Conservation (phyloP, 2,888 invertebrate genomes). For the Sarcophaga rosellei region DNA sequence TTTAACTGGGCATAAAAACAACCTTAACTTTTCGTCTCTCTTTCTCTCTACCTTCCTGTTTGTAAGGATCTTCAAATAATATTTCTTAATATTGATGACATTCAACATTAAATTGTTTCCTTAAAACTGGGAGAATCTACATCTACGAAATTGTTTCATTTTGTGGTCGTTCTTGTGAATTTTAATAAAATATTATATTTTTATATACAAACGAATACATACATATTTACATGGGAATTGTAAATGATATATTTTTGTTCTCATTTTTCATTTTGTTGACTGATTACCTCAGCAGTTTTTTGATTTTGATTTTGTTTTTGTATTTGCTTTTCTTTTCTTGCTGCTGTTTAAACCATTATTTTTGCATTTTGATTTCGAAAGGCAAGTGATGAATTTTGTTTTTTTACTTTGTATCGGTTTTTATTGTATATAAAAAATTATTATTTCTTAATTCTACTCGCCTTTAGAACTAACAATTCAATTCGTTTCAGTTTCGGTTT, state of each 20-base stretch:
- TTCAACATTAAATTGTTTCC: constrained; percentile 21
- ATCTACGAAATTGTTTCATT: constrained; percentile 19
- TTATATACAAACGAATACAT: background rate
- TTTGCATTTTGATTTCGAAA: constrained; percentile 30
- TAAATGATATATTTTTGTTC: background rate
- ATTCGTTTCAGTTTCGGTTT: constrained; percentile 4
- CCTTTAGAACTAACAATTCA: background rate
- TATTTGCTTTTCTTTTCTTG: constrained; percentile 1
- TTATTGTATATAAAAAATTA: background rate
- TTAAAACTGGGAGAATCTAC: background rate
- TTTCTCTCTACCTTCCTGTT: background rate
- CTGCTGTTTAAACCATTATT: constrained; percentile 1
- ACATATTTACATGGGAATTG: background rate
- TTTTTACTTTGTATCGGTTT: constrained; percentile 12
- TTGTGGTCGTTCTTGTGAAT: constrained; percentile 14
- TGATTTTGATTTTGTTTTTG: constrained; percentile 4
- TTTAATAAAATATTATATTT: background rate
- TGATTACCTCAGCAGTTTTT: constrained; percentile 53
- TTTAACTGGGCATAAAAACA: constrained; percentile 12
- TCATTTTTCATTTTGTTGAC: constrained; percentile 2
- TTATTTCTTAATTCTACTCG: background rate
- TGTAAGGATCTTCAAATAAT: constrained; percentile 9
- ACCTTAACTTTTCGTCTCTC: background rate
- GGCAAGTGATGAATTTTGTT: constrained; percentile 53
- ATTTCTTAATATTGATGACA: constrained; percentile 16